These are phyloP conservation scores for Berghia stephanieae DNA, from an alignment of 1,140 invertebrate species.

Conservation along the genomic window DNA sequence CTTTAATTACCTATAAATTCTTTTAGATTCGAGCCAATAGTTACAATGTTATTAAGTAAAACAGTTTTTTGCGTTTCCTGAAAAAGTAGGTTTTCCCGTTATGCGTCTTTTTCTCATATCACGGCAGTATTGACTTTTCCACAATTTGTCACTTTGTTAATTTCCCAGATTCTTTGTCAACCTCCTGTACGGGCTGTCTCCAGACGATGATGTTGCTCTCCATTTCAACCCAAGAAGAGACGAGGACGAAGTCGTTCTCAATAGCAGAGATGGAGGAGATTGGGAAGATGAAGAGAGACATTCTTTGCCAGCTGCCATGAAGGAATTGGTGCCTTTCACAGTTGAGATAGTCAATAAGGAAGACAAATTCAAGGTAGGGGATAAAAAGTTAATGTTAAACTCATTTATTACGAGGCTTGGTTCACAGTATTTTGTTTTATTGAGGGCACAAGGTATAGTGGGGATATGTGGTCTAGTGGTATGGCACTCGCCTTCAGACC, in stretches of 20 bases:
- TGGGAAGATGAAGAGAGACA: constrained; percentile 77
- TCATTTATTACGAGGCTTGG: neutral
- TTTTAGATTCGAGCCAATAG: too few relatives aligned
- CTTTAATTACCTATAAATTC: too few relatives aligned
- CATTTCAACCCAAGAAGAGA: constrained; percentile 75
- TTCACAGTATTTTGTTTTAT: neutral
- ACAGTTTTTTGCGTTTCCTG: too few relatives aligned
- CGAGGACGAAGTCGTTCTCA: constrained; percentile 75
- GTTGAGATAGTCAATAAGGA: constrained; percentile 78
- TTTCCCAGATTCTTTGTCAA: constrained; percentile 47
- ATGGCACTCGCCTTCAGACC: too few relatives aligned
- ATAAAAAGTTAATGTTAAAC: neutral
- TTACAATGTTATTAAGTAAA: too few relatives aligned
- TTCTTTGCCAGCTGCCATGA: constrained; percentile 73
- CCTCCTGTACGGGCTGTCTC: constrained; percentile 43
- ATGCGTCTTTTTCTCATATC: too few relatives aligned
- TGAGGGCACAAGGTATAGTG: neutral
- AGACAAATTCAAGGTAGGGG: constrained; percentile 75
- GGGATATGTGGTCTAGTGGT: too few relatives aligned
- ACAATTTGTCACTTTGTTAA: neutral
- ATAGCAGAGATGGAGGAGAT: constrained; percentile 71
- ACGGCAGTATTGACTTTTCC: too few relatives aligned
- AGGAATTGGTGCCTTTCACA: constrained; percentile 77
- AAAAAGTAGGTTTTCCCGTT: too few relatives aligned
- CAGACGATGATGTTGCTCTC: constrained; percentile 75